phyloP scores from a whole-genome alignment of 2,888 invertebrate species.

The Drosophila diplacantha region DNA sequence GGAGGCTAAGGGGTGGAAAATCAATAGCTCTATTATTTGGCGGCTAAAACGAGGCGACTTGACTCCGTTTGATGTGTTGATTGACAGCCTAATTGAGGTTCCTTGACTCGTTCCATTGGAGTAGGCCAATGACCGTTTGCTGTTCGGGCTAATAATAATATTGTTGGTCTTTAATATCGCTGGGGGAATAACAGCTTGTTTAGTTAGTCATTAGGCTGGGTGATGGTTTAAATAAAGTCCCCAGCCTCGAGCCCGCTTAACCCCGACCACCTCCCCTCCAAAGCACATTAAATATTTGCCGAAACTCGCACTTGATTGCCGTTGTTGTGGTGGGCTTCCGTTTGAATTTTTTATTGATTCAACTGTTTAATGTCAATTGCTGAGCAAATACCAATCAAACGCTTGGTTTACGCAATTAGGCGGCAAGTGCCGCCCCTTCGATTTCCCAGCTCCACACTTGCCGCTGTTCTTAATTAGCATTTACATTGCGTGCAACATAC shows the following conservation, averaged over 20 bases:
- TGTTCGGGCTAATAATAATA: slow-evolving; percentile 56
- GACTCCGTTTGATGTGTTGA: slow-evolving; percentile 53
- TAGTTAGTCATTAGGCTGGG: slow-evolving; percentile 38
- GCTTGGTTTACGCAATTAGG: slow-evolving; percentile 67
- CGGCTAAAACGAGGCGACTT: slow-evolving; percentile 25
- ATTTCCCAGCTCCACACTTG: slow-evolving; percentile 5
- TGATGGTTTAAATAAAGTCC: slow-evolving; percentile 5
- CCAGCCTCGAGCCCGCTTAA: neutral
- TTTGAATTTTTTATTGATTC: slow-evolving; percentile 67
- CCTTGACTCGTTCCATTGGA: slow-evolving; percentile 52
- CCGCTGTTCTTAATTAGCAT: slow-evolving; percentile 58
- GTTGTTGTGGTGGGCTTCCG: slow-evolving; percentile 32
- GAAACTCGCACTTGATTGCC: slow-evolving; percentile 51
- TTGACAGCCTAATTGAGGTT: slow-evolving; percentile 69
- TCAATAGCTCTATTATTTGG: slow-evolving; percentile 66
- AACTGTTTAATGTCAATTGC: slow-evolving; percentile 67
- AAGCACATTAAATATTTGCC: slow-evolving; percentile 61
- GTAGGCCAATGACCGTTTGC: slow-evolving; percentile 55
- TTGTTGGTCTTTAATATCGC: slow-evolving; percentile 51
- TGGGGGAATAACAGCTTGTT: slow-evolving; percentile 26
- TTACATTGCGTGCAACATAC: slow-evolving; percentile 62
- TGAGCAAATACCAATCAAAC: slow-evolving; percentile 68
- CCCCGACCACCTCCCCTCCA: neutral
- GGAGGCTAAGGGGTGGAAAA: slow-evolving; percentile 41
- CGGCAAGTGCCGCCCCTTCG: slow-evolving; percentile 40